Conservation (phyloP, 2,797 vertebrate genomes). For the Philypnodon macrostomus region DNA sequence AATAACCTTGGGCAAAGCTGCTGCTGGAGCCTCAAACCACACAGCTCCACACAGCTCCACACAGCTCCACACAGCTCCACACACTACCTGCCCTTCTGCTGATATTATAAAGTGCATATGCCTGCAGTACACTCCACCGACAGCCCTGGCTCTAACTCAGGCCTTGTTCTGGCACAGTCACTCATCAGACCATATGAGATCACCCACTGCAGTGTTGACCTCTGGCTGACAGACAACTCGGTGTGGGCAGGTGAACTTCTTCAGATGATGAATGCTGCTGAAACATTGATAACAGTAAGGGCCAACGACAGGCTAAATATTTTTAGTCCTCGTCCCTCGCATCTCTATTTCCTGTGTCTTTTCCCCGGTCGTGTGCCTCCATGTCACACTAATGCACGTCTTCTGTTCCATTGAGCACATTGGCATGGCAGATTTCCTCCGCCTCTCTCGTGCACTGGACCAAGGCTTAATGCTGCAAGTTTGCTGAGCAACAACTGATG, state of each 20-base stretch:
- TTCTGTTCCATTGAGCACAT: constrained; percentile 74
- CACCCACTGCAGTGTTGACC: constrained; percentile 67
- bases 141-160: constrained; percentile 21
- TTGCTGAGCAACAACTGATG: constrained; percentile 33
- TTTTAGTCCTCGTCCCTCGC: constrained; percentile 63
- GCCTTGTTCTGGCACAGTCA: constrained; percentile 38
- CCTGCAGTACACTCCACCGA: constrained; percentile 43
- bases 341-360: constrained; percentile 45
- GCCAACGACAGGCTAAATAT: constrained; percentile 62
- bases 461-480: constrained; percentile 60
- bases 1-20: not conserved
- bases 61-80: not conserved
- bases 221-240: constrained; percentile 66
- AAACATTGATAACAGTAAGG: constrained; percentile 68
- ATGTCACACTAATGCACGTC: constrained; percentile 76
- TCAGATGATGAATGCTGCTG: constrained; percentile 52
- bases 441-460: constrained; percentile 60
- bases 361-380: constrained; percentile 45
- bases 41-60: constrained; percentile 3
- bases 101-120: constrained; percentile 35
- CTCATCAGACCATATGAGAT: constrained; percentile 63
- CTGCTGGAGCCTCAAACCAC: constrained; percentile 15
- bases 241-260: constrained; percentile 61
- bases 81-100: constrained; percentile 33
- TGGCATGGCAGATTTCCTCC: constrained; percentile 68